A percentile compares a stretch with the other conserved stretches of the same genome.
Conservation (phyloP, 2,797 vertebrate genomes). For the Sebastolobus alascanus region DNA sequence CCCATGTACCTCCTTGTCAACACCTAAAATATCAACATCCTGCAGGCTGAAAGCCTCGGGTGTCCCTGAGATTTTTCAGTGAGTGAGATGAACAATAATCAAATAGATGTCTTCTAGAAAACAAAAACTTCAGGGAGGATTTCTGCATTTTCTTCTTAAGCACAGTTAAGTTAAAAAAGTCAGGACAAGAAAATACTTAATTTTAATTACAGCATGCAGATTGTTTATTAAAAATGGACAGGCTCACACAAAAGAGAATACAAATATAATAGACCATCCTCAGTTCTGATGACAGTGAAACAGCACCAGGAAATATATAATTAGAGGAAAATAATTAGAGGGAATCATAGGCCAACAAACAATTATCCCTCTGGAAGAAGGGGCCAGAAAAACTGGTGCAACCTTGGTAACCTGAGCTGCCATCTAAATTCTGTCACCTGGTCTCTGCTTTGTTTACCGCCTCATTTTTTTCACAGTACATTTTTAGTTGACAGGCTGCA, state of each 20-base stretch:
- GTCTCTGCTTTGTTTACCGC: conserved; percentile 28
- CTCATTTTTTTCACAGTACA: neutral
- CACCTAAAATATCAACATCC: neutral
- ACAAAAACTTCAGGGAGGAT: neutral
- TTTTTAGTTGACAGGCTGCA: neutral
- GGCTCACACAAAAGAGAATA: neutral
- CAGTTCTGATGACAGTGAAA: conserved; percentile 17
- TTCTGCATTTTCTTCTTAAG: neutral
- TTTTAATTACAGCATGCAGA: neutral
- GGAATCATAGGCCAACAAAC: conserved; percentile 34
- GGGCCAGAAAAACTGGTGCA: neutral
- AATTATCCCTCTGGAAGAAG: conserved; percentile 30
- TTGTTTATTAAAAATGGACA: conserved; percentile 20
- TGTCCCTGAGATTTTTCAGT: neutral
- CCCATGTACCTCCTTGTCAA: neutral
- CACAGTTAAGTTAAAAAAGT: neutral
- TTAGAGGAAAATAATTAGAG: conserved; percentile 41
- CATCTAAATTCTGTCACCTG: conserved; percentile 8
- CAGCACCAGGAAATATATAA: conserved; percentile 29
- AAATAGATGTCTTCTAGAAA: neutral
- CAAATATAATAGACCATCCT: neutral
- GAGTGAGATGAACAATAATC: neutral
- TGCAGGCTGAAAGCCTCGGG: neutral
- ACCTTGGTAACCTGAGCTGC: conserved; percentile 24
- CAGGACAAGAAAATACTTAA: neutral